Conservation (phyloP, 2,113 vertebrate species). For the Mormyrus iriodes region DNA sequence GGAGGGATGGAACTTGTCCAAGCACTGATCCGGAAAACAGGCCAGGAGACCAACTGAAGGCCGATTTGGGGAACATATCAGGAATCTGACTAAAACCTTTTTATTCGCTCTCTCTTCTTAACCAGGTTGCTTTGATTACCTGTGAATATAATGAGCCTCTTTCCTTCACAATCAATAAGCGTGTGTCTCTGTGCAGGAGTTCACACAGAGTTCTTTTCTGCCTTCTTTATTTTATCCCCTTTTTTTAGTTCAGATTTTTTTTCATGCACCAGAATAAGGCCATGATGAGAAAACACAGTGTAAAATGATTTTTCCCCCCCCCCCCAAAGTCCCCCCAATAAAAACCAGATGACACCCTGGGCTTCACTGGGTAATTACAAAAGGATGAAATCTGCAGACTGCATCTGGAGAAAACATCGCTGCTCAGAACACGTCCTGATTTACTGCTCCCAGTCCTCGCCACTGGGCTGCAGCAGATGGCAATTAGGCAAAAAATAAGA, state of each 20-base stretch:
- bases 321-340: slow-evolving; percentile 59
- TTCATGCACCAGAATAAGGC: slow-evolving; percentile 50
- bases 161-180: slow-evolving; percentile 41
- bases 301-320: slow-evolving; percentile 57
- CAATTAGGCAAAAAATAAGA: slow-evolving; percentile 65
- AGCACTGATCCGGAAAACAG: background rate
- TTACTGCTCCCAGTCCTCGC: slow-evolving; percentile 64
- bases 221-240: background rate
- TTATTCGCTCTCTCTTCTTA: slow-evolving; percentile 25
- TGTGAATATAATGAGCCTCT: slow-evolving; percentile 41
- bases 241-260: slow-evolving; percentile 15
- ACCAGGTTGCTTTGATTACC: slow-evolving; percentile 44
- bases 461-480: slow-evolving; percentile 52
- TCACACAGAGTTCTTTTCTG: slow-evolving; percentile 43
- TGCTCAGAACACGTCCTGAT: slow-evolving; percentile 62
- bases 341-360: slow-evolving; percentile 71
- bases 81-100: slow-evolving; percentile 31
- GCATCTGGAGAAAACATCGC: slow-evolving; percentile 74
- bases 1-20: background rate
- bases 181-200: slow-evolving; percentile 50
- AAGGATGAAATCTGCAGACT: slow-evolving; percentile 71
- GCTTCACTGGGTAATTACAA: slow-evolving; percentile 71
- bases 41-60: background rate
- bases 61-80: background rate
- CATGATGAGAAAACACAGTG: slow-evolving; percentile 77